Conservation (phyloP, 2,113 vertebrate species). For the Melanotaenia duboulayi region DNA sequence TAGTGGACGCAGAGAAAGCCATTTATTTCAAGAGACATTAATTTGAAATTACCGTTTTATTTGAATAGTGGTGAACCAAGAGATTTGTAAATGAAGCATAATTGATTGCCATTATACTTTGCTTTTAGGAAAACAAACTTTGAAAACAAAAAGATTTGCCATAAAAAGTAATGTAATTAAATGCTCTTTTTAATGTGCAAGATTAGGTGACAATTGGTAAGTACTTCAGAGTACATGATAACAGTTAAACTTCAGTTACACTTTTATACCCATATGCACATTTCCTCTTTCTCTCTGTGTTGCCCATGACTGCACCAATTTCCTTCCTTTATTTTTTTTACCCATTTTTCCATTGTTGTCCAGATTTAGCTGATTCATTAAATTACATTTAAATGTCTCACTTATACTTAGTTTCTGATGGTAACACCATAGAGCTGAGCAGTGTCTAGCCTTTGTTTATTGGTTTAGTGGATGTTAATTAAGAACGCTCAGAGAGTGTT, state of each 20-base stretch:
- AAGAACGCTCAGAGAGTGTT: no score
- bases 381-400: no score
- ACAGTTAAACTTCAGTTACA: not conserved
- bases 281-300: no score
- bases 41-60: not conserved
- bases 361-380: no score
- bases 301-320: no score
- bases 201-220: conserved; percentile 13
- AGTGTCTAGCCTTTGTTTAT: no score
- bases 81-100: conserved; percentile 15
- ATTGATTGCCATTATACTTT: conserved; percentile 47
- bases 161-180: conserved; percentile 46
- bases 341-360: no score
- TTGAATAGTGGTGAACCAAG: conserved; percentile 25
- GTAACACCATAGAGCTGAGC: no score
- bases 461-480: no score
- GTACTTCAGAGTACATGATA: not conserved
- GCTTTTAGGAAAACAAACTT: conserved; percentile 20
- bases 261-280: not conserved
- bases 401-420: no score
- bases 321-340: no score
- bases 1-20: conserved; percentile 27
- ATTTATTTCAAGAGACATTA: conserved; percentile 32
- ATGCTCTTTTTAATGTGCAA: conserved; percentile 18
- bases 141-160: conserved; percentile 53